phyloP scores from a whole-genome alignment of 2,113 vertebrate genomes.

The Rhinopithecus roxellana region DNA sequence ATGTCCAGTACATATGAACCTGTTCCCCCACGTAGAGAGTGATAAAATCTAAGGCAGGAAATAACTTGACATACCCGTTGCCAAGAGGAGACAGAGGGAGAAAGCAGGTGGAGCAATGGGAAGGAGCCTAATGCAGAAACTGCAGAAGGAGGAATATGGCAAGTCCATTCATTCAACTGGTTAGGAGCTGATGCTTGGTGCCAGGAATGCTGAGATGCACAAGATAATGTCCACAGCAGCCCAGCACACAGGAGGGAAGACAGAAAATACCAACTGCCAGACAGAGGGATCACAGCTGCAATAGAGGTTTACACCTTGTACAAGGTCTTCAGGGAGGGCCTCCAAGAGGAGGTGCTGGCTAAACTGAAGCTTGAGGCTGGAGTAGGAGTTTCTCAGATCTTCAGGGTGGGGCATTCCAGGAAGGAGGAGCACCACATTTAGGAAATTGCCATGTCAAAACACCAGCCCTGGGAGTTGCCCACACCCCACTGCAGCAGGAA shows the following conservation, averaged over 20 bases:
- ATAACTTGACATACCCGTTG: neutral
- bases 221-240: fast-evolving
- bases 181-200: neutral
- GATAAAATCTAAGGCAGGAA: neutral
- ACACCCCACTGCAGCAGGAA: too few relatives aligned
- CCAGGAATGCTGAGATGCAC: neutral
- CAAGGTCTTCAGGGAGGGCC: neutral
- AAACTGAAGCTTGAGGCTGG: neutral
- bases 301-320: too few relatives aligned
- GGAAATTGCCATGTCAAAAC: neutral
- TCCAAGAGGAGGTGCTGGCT: neutral
- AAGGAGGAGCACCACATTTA: too few relatives aligned
- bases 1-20: fast-evolving
- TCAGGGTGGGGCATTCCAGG: neutral
- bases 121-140: neutral
- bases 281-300: neutral
- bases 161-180: neutral
- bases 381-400: neutral
- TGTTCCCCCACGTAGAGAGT: neutral
- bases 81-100: neutral
- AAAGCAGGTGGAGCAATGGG: too few relatives aligned
- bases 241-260: neutral
- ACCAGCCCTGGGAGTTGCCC: neutral
- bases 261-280: neutral
- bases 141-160: neutral